phyloP scores from a whole-genome alignment of 2,797 vertebrate species.

The Acanthopagrus latus region DNA sequence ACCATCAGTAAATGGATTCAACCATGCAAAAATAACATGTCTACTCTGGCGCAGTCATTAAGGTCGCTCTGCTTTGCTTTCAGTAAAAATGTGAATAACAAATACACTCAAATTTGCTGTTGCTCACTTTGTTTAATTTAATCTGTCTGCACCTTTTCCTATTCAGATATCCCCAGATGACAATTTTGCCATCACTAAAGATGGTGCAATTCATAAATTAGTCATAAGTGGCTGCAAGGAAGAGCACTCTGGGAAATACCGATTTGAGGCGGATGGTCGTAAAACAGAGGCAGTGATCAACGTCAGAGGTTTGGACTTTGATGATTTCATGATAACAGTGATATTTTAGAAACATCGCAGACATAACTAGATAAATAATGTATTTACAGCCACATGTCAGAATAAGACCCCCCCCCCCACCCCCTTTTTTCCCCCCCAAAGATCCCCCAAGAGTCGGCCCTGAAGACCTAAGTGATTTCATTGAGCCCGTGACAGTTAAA shows the following conservation, averaged over 20 bases:
- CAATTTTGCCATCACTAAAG: constrained; percentile 81
- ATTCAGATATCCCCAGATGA: constrained; percentile 84
- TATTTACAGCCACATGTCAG: background rate
- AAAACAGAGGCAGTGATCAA: constrained; percentile 88
- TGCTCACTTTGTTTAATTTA: constrained; percentile 7
- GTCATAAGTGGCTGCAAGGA: constrained; percentile 81
- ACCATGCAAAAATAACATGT: no score
- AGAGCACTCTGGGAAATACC: constrained; percentile 88
- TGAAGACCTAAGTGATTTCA: constrained; percentile 81
- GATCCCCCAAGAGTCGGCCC: constrained; percentile 88
- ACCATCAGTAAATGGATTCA: no score
- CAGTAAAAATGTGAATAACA: background rate
- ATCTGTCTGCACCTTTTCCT: constrained; percentile 2
- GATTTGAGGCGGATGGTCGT: constrained; percentile 88
- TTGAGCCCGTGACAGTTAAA: constrained; percentile 85
- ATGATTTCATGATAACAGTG: background rate
- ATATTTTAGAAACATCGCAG: background rate
- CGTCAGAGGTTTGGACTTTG: constrained; percentile 84
- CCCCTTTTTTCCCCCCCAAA: constrained; percentile 65
- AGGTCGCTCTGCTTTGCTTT: no score
- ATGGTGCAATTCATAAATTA: constrained; percentile 86
- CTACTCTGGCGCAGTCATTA: no score
- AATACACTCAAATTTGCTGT: background rate
- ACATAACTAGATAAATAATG: background rate
- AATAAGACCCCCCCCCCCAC: background rate